These are phyloP conservation scores for Geopemphigus sp. DNA, from an alignment of 1,140 invertebrate genomes.

Conservation along the genomic window DNA sequence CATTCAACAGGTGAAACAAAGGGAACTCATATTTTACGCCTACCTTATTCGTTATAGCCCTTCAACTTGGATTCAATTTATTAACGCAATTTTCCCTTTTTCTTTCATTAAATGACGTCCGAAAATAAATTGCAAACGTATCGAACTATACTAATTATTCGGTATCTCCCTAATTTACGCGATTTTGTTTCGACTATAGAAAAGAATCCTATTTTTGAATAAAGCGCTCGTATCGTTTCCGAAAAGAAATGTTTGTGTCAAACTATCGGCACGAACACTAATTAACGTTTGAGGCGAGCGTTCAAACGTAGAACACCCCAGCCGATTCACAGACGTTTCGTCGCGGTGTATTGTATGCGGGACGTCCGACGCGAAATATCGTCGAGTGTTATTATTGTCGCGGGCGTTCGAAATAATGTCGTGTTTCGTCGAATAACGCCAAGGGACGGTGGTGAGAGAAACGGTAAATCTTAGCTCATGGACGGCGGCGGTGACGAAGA, in stretches of 20 bases:
- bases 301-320: no score
- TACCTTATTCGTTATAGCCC: neutral
- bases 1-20: neutral
- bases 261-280: no score
- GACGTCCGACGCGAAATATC: neutral
- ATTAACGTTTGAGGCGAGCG: no score
- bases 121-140: no score
- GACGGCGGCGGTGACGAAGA: neutral
- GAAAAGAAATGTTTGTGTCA: no score
- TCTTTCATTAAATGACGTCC: neutral
- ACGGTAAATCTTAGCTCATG: slow-evolving; percentile 13
- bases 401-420: neutral
- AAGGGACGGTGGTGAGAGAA: neutral
- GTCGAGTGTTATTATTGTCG: neutral
- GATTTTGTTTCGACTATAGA: no score
- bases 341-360: no score
- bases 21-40: neutral
- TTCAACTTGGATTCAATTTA: neutral
- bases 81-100: neutral
- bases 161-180: no score
- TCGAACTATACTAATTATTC: no score
- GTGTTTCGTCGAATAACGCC: neutral
- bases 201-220: no score
- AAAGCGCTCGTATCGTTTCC: no score
- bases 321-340: no score